Base-by-base conservation (phyloP, 2,113 vertebrate genomes). In the Agapornis roseicollis region DNA sequence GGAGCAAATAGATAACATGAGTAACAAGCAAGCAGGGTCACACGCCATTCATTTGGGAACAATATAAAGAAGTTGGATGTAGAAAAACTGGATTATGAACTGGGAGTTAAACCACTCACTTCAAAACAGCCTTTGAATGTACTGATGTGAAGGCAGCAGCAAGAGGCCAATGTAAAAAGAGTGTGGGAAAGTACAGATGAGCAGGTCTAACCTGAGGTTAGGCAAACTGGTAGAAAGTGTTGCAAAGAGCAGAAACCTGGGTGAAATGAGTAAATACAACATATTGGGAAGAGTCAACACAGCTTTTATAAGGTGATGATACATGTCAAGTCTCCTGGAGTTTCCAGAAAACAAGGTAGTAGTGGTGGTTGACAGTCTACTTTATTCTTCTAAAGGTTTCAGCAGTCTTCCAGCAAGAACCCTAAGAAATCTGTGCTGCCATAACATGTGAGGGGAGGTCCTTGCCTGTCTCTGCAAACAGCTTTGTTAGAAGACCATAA, bases 81-180 rank as follows among this genome's bases (percentile, higher is more conserved):
- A 71, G 18, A 24, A 65, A 41, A 66, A 16, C 6, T 47, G 44
- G 13, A 20, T 52, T 64, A 70, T 2, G 7, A 76, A 70, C 10
- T 7, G 5, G n/a, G 53, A 76, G 14, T 50, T 56, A 61, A 70
- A 65, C 29, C 7, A 13, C 44, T 50, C 3, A 1, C 35, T 47
- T 47, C n/a, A 37, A 49, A 61, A 11, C 28, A 37, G 33, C 17
- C 42, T 41, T 17, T 10, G 12, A n/a, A 39, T 6, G 17, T 14
- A 22, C 20, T 1, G 1, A 47, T 1, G 6, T 28, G 25, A 79
- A 69, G 29, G 50, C 8, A 39, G 7, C 13, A 77, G 39, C 24
- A 29, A 27, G 66, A 61, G 31, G 11, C 27, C n/a, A 49, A 13
- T 0, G 2, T 10, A 60, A 47, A 56, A 58, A 24, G 4, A 0